These are phyloP conservation scores for Cordilura impudica DNA, from an alignment of 2,888 invertebrate species.

Conservation along the genomic window DNA sequence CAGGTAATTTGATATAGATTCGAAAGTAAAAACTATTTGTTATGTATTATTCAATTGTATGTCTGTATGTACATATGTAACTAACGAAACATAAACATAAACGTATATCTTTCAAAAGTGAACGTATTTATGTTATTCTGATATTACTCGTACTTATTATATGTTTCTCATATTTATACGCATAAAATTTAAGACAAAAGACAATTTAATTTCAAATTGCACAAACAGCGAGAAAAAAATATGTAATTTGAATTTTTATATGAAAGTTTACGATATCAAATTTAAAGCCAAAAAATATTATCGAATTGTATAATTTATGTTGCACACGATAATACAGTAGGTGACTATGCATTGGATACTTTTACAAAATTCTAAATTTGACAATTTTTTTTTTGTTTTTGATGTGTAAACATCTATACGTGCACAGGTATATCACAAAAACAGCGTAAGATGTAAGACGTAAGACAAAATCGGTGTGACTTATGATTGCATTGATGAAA, in stretches of 20 bases:
- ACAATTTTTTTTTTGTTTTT: too few species aligned
- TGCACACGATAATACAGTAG: too few species aligned
- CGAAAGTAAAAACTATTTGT: slow-evolving; percentile 56
- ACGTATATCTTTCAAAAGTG: slow-evolving; percentile 50
- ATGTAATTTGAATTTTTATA: slow-evolving; percentile 48
- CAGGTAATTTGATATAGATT: slow-evolving; percentile 46
- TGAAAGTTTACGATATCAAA: slow-evolving; percentile 56
- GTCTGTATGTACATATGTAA: too few species aligned
- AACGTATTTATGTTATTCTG: slow-evolving; percentile 20
- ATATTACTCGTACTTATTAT: slow-evolving; percentile 31
- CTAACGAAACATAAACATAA: slow-evolving; percentile 17
- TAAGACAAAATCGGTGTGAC: too few species aligned
- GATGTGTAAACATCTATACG: too few species aligned
- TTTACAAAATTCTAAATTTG: too few species aligned
- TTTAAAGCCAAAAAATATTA: not conserved
- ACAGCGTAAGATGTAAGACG: too few species aligned
- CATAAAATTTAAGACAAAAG: slow-evolving; percentile 54
- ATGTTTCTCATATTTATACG: slow-evolving; percentile 17
- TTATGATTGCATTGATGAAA: too few species aligned
- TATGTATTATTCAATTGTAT: slow-evolving; percentile 22
- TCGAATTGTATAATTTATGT: too few species aligned
- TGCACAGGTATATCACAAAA: too few species aligned
- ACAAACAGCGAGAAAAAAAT: slow-evolving; percentile 31
- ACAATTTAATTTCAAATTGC: slow-evolving; percentile 45
- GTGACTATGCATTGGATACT: too few species aligned